Conservation (phyloP, 1,140 invertebrate species). For the Trachymyrmex septentrionalis region DNA sequence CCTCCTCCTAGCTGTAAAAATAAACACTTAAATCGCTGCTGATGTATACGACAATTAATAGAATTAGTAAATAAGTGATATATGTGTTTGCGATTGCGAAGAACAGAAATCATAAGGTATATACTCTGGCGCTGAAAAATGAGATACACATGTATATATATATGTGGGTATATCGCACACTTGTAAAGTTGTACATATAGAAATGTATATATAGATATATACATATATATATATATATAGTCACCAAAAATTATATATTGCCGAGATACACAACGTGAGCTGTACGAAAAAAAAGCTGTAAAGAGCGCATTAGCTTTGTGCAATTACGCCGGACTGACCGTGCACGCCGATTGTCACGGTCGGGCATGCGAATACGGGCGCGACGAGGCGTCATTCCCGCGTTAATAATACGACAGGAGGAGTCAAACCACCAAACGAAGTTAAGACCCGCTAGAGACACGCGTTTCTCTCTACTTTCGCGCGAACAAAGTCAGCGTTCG, state of each 20-base stretch:
- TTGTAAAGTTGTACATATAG: constrained; percentile 31
- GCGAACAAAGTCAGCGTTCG: constrained; percentile 4
- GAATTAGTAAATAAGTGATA: constrained; percentile 84
- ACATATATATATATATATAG: constrained; percentile 32
- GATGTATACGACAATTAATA: constrained; percentile 83
- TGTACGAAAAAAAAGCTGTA: constrained; percentile 77
- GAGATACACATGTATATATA: constrained; percentile 71
- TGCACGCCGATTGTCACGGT: constrained; percentile 29
- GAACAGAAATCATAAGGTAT: constrained; percentile 79
- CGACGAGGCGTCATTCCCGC: background rate
- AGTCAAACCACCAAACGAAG: constrained; percentile 2
- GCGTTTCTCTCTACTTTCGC: background rate
- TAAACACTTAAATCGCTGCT: constrained; percentile 82
- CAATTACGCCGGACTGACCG: constrained; percentile 65
- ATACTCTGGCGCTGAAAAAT: constrained; percentile 75
- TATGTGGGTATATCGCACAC: constrained; percentile 43
- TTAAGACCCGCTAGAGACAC: background rate
- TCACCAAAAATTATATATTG: constrained; percentile 61
- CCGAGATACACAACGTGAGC: constrained; percentile 59
- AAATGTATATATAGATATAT: constrained; percentile 51
- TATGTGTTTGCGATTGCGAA: constrained; percentile 72
- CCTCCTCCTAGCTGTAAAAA: constrained; percentile 87
- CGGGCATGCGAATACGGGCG: background rate
- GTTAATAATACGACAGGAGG: background rate
- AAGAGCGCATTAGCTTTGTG: constrained; percentile 79